phyloP scores from a whole-genome alignment of 2,113 vertebrate genomes.

The Synodontis membranacea region DNA sequence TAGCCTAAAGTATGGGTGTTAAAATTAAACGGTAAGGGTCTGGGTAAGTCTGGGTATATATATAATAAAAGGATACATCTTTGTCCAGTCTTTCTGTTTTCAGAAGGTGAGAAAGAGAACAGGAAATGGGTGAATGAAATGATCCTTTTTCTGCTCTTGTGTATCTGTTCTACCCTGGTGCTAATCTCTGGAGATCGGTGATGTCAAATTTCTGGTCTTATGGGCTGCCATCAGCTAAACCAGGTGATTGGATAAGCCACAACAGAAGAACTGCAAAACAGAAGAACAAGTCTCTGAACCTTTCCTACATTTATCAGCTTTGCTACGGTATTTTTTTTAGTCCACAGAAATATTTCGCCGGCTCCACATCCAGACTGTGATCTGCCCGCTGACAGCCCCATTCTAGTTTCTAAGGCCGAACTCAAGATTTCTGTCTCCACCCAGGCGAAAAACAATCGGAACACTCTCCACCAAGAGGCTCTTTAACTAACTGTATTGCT shows the following conservation, averaged over 20 bases:
- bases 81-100: not conserved
- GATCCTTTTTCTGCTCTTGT: not conserved
- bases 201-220: not conserved
- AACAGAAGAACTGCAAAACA: not conserved
- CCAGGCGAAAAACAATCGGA: not conserved
- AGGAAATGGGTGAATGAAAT: not conserved
- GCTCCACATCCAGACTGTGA: not conserved
- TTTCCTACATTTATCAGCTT: not conserved
- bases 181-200: not conserved
- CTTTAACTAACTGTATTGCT: constrained; percentile 18
- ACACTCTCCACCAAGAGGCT: not conserved
- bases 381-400: not conserved
- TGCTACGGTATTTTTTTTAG: not conserved
- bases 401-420: not conserved
- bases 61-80: not conserved
- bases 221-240: not conserved
- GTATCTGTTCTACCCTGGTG: not conserved
- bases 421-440: not conserved
- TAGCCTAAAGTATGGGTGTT: not conserved
- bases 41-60: no score
- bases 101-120: not conserved
- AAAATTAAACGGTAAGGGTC: not conserved
- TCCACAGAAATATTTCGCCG: not conserved
- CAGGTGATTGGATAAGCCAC: not conserved
- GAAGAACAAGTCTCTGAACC: not conserved